Evolutionary conservation across 2,113 vertebrate species (phyloP), one percentile per base, ranked within the genome.

Genomic region (Caloenas nicobarica): DNA sequence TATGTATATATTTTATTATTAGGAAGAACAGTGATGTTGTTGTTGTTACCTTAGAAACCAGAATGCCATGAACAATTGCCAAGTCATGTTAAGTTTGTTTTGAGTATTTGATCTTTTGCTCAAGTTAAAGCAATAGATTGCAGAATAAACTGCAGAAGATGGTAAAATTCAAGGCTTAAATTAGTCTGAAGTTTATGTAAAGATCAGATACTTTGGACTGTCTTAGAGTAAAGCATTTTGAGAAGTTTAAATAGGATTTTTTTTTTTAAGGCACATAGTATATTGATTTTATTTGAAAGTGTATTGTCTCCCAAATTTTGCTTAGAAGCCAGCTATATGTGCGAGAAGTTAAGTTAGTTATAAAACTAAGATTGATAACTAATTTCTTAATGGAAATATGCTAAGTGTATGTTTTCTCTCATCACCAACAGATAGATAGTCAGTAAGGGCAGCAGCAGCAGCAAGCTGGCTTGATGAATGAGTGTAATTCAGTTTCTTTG

Each of bases 401-500:
- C 93, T 97, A 97, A 96, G 96, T 88, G 73, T 96, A 73, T 97
- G 83, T 90, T 93, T 95, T 97, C 88, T 96, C 88, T 72, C 97
- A 81, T 94, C 96, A 70, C 94, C 96, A 82, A 81, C 97, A 98
- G 96, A 95, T 97, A 98, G 98, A 93, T 96, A 98, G 98, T 96
- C 96, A 98, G 98, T 95, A 97, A 97, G 95, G 96, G 94, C 97
- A 86, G 96, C 97, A 97, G 88, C 97, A 95, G 79, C 94, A 93
- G 74, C 91, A 40, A 71, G 76, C 51, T 87, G 14, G 40, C 71
- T 28, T 77, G 92, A 86, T 84, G 88, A 80, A 69, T 85, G 97
- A 95, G 56, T 90, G 97, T 99, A 98, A 99, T 98, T 98, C 98
- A 97, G 90, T 91, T 85, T 97, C 86, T 98, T 98, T 98, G 97